A percentile compares a stretch with the other conserved stretches of the same genome.
These are phyloP conservation scores for Crepidodera aurea DNA, from an alignment of 2,888 invertebrate genomes.

Conservation along the genomic window DNA sequence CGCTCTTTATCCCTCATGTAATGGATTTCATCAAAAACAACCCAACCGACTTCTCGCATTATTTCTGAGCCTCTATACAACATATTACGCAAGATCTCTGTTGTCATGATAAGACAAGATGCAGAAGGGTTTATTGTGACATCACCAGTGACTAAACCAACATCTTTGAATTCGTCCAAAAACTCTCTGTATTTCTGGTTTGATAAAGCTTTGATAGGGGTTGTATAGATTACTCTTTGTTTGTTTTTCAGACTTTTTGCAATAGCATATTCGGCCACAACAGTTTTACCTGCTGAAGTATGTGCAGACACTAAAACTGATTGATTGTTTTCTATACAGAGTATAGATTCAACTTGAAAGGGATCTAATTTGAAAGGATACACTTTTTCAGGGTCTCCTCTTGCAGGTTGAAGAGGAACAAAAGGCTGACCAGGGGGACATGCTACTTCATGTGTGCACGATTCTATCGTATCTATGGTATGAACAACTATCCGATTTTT, in stretches of 20 bases:
- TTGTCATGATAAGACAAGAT: slow-evolving; percentile 99
- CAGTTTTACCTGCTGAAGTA: slow-evolving; percentile 99
- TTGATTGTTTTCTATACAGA: slow-evolving; percentile 97
- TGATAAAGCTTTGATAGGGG: slow-evolving; percentile 98
- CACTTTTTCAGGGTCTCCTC: slow-evolving; percentile 83
- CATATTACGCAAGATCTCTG: slow-evolving; percentile 99
- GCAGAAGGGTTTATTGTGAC: slow-evolving; percentile 99
- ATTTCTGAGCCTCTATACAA: slow-evolving; percentile 97
- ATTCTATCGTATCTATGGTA: slow-evolving; percentile 87
- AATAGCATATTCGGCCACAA: slow-evolving; percentile 97
- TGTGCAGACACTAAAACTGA: slow-evolving; percentile 99
- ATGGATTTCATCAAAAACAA: slow-evolving; percentile 99
- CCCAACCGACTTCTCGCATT: slow-evolving; percentile 99
- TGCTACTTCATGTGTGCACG: slow-evolving; percentile 96
- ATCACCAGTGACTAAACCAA: slow-evolving; percentile 98
- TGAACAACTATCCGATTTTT: slow-evolving; percentile 86
- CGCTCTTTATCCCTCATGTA: slow-evolving; percentile 99
- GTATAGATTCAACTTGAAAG: slow-evolving; percentile 96
- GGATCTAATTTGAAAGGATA: slow-evolving; percentile 96
- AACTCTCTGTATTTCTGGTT: slow-evolving; percentile 99
- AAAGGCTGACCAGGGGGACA: slow-evolving; percentile 89
- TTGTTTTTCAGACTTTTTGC: slow-evolving; percentile 92
- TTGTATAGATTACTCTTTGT: slow-evolving; percentile 98
- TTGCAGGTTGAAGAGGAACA: slow-evolving; percentile 66
- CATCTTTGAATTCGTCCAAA: slow-evolving; percentile 96